Evolutionary conservation across 2,113 vertebrate species (phyloP).

Genomic region (Tympanuchus pallidicinctus): DNA sequence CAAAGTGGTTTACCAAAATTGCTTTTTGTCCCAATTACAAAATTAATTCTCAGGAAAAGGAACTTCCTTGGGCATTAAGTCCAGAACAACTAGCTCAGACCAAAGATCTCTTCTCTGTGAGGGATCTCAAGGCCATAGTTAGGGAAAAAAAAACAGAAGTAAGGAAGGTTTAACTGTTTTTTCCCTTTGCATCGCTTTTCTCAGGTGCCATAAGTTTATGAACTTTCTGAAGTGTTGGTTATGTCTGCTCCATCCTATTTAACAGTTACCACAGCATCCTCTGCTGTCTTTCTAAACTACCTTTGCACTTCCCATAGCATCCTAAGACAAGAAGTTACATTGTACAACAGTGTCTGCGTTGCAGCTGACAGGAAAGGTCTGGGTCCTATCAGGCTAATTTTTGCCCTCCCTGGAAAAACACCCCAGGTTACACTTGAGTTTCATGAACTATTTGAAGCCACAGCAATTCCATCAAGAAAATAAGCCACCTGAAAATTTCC

Average conservation of each 20-base stretch:
- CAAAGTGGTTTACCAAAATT: not conserved
- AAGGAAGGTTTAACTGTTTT: not conserved
- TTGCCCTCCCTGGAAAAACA: too few relatives aligned
- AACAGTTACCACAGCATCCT: not conserved
- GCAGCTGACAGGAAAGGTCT: too few relatives aligned
- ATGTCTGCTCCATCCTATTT: not conserved
- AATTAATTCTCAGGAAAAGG: not conserved
- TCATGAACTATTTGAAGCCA: too few relatives aligned
- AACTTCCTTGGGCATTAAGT: not conserved
- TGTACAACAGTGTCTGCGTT: too few relatives aligned
- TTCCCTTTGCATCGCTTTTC: not conserved
- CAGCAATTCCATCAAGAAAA: too few relatives aligned
- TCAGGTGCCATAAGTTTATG: not conserved
- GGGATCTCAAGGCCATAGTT: not conserved
- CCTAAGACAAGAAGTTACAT: too few relatives aligned
- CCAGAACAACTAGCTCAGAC: not conserved
- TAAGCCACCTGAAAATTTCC: too few relatives aligned
- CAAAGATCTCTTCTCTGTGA: not conserved
- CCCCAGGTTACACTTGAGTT: too few relatives aligned
- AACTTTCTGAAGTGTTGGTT: not conserved
- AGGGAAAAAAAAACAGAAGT: not conserved
- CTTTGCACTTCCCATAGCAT: not conserved
- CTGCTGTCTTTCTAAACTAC: not conserved
- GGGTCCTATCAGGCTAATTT: too few relatives aligned
- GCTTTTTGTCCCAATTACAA: not conserved